phyloP scores from a whole-genome alignment of 2,113 vertebrate genomes.

The Nyctibius bracteatus region DNA sequence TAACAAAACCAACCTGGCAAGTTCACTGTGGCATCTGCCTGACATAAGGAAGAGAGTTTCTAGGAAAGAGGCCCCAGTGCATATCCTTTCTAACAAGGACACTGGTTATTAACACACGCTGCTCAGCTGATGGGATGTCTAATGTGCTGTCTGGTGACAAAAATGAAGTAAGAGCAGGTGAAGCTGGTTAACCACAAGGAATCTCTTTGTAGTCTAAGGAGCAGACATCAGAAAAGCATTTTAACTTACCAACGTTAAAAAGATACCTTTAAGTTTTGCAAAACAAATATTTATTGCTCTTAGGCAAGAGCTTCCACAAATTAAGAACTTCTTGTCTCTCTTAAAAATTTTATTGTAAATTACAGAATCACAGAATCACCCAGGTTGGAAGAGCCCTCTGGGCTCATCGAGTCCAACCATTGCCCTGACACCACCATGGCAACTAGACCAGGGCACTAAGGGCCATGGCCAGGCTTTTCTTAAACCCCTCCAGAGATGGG shows the following conservation, averaged over 20 bases:
- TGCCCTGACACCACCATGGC: no score
- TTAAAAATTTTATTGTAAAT: neutral
- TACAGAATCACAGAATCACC: no score
- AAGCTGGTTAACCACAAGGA: conserved; percentile 13
- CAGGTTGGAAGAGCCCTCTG: no score
- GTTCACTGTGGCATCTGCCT: neutral
- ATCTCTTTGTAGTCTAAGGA: conserved; percentile 15
- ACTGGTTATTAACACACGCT: neutral
- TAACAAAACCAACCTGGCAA: neutral
- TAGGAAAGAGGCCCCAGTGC: neutral
- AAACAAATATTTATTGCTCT: neutral
- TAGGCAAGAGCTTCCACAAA: neutral
- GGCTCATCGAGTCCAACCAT: no score
- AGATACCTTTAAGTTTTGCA: neutral
- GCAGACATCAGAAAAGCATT: neutral
- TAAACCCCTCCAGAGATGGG: no score
- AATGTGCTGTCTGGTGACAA: neutral
- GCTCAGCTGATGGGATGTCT: neutral
- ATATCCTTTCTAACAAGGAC: neutral
- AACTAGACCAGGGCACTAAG: no score
- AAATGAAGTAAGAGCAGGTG: neutral
- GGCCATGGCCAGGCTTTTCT: no score
- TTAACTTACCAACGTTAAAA: neutral
- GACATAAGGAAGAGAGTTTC: neutral
- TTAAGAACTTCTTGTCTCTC: neutral